Conservation (phyloP, 2,888 invertebrate genomes). For the Ectropis crepuscularia region DNA sequence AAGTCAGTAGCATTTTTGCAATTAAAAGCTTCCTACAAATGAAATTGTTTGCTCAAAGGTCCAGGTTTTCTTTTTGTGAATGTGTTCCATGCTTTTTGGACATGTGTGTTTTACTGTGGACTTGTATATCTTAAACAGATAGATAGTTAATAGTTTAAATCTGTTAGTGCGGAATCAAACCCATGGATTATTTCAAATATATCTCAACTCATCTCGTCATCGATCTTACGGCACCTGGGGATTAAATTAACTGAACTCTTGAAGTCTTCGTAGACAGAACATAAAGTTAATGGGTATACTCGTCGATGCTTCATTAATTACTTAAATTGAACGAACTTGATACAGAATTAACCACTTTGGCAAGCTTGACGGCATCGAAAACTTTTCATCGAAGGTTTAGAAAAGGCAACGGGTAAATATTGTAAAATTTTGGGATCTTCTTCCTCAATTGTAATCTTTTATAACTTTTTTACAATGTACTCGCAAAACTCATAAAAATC, state of each 20-base stretch:
- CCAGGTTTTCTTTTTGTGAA: conserved; percentile 4
- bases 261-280: neutral
- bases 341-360: neutral
- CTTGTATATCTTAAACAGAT: neutral
- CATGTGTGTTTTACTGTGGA: no score
- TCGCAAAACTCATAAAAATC: no score
- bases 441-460: no score
- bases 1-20: conserved; percentile 2
- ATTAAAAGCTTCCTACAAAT: conserved; percentile 16
- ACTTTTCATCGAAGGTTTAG: no score
- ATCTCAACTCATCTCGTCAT: neutral
- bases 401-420: no score
- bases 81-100: conserved; percentile 6
- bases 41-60: conserved; percentile 10
- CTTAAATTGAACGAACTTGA: neutral
- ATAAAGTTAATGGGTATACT: neutral
- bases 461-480: no score
- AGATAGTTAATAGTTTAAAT: neutral
- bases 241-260: neutral
- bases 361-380: neutral
- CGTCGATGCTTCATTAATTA: neutral
- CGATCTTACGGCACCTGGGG: neutral
- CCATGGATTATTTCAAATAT: neutral
- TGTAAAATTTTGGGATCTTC: no score
- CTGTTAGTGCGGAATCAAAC: neutral